Conservation (phyloP, 1,140 invertebrate genomes). For the Drosophila albomicans region DNA sequence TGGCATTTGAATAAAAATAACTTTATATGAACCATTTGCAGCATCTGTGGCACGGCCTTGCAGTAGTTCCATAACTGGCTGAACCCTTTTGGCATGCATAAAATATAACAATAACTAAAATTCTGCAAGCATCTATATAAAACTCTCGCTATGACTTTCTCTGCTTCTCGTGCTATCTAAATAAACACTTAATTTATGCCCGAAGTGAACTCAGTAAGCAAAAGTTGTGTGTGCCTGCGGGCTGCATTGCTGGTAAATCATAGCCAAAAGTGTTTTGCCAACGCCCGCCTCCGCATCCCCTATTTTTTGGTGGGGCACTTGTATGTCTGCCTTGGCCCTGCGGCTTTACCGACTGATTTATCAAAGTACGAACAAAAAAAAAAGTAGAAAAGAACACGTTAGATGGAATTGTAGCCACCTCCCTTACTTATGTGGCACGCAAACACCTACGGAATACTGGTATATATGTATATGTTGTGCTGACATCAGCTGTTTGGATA, state of each 20-base stretch:
- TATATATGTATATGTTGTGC: constrained; percentile 42
- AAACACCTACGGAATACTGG: constrained; percentile 1
- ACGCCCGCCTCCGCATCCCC: constrained; percentile 12
- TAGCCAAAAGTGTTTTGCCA: constrained; percentile 41
- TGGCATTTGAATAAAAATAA: constrained; percentile 34
- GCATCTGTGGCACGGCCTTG: constrained; percentile 9
- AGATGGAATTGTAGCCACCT: neutral
- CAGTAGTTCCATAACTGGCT: constrained; percentile 3
- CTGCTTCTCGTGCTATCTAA: constrained; percentile 22
- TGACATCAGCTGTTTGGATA: constrained; percentile 55
- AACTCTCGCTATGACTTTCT: neutral
- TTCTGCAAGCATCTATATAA: neutral
- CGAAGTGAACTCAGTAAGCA: constrained; percentile 36
- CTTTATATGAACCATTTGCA: constrained; percentile 30
- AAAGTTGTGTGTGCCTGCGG: constrained; percentile 37
- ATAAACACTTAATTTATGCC: constrained; percentile 56
- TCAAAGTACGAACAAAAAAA: constrained; percentile 49
- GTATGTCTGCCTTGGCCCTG: constrained; percentile 36
- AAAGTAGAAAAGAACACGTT: neutral
- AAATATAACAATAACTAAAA: constrained; percentile 45
- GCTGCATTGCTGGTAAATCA: constrained; percentile 55
- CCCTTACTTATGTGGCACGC: neutral
- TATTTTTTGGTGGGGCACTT: constrained; percentile 28
- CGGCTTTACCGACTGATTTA: constrained; percentile 39
- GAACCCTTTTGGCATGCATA: constrained; percentile 30